Evolutionary conservation across 2,797 vertebrate genomes (phyloP).

Genomic region (Salmo trutta): DNA sequence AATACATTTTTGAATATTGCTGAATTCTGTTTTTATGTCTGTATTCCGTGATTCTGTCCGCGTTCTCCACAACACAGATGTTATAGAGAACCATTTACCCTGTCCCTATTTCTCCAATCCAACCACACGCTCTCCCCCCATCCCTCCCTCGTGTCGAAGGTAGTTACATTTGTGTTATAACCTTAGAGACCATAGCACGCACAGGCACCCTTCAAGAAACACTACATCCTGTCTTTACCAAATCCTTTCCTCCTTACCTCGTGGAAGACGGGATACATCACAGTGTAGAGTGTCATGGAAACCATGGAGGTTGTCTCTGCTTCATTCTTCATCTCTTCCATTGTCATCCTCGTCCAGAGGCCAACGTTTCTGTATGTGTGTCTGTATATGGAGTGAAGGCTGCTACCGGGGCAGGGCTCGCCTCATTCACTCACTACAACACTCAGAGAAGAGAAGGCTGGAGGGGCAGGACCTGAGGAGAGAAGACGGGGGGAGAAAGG

Average conservation of each 20-base stretch:
- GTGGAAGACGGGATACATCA: conserved; percentile 99
- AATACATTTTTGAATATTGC: too few species aligned
- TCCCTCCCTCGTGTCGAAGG: too few species aligned
- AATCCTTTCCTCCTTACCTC: conserved; percentile 77
- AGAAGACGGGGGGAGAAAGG: conserved; percentile 14
- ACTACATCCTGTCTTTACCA: too few species aligned
- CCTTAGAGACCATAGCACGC: not conserved
- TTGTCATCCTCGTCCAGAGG: conserved; percentile 91
- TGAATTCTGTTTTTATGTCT: too few species aligned
- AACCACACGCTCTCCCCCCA: too few species aligned
- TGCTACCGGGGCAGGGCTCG: conserved; percentile 6
- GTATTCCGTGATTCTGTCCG: too few species aligned
- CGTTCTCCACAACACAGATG: too few species aligned
- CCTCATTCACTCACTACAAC: conserved; percentile 42
- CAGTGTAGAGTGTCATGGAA: conserved; percentile 98
- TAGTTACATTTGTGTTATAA: not conserved
- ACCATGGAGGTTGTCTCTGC: conserved; percentile 99
- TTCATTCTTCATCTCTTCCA: conserved; percentile 99
- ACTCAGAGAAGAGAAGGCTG: conserved; percentile 42
- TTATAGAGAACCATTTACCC: too few species aligned
- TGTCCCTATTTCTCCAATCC: too few species aligned
- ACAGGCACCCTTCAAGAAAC: too few species aligned
- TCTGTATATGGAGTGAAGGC: conserved; percentile 19
- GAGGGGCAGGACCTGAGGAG: conserved; percentile 34
- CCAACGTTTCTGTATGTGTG: conserved; percentile 17